Conservation (phyloP, 2,888 invertebrate genomes). For the Sinodicranocentrus sp. region DNA sequence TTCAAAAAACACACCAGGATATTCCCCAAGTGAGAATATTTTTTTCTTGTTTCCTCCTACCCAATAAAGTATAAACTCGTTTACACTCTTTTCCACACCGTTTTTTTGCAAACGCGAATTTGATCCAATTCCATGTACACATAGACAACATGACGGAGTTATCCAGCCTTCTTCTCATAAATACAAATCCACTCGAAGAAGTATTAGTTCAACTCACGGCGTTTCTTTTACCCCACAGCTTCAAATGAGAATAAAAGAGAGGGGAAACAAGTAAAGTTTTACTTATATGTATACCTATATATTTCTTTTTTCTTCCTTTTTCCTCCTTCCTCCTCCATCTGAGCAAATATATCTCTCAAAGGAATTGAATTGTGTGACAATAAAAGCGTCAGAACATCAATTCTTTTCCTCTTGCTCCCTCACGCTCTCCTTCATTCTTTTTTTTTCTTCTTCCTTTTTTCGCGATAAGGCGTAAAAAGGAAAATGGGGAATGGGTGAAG, state of each 20-base stretch:
- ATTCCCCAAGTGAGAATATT: slow-evolving; percentile 27
- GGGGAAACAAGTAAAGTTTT: slow-evolving; percentile 22
- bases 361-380: slow-evolving; percentile 73
- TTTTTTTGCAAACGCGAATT: slow-evolving; percentile 29
- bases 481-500: background rate
- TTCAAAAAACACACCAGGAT: too few relatives aligned
- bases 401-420: slow-evolving; percentile 52
- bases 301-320: slow-evolving; percentile 22
- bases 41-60: slow-evolving; percentile 19
- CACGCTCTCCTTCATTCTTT: slow-evolving; percentile 38
- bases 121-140: slow-evolving; percentile 32
- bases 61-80: slow-evolving; percentile 39
- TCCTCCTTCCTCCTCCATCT: slow-evolving; percentile 14
- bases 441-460: slow-evolving; percentile 44
- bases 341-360: slow-evolving; percentile 65
- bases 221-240: slow-evolving; percentile 1
- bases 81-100: too few relatives aligned
- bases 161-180: slow-evolving; percentile 35
- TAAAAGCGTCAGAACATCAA: slow-evolving; percentile 69
- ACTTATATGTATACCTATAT: too few relatives aligned
- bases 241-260: slow-evolving; percentile 15
- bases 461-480: slow-evolving; percentile 30
- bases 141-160: background rate
- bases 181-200: too few relatives aligned
- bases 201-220: too few relatives aligned